Conservation (phyloP, 2,113 vertebrate species). For the Cynopterus brachyotis region DNA sequence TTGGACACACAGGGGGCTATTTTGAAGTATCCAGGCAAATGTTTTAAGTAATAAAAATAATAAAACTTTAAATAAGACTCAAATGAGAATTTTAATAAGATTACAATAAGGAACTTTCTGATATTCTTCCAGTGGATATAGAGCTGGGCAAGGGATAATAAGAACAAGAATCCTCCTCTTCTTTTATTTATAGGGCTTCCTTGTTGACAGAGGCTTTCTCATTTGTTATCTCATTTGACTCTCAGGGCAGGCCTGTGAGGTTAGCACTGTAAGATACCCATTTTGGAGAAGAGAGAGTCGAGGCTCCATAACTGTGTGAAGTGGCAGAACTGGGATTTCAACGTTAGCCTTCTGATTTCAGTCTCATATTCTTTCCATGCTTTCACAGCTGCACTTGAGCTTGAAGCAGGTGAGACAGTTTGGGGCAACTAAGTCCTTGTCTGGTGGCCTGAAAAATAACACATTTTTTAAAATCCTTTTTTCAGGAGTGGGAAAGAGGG, state of each 20-base stretch:
- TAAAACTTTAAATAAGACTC: background rate
- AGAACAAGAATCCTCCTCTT: background rate
- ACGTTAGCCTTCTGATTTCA: background rate
- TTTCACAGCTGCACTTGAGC: background rate
- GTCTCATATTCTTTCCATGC: background rate
- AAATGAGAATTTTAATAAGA: conserved; percentile 30
- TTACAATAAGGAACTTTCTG: background rate
- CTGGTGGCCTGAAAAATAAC: background rate
- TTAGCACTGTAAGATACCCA: background rate
- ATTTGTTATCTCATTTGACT: background rate
- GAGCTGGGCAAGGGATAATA: background rate
- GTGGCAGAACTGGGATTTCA: background rate
- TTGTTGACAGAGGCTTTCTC: background rate
- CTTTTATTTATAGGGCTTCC: background rate
- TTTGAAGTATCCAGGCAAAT: background rate
- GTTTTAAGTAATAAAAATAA: background rate
- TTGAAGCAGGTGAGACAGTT: background rate
- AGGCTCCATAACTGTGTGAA: background rate
- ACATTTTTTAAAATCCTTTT: background rate
- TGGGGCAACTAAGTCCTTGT: background rate
- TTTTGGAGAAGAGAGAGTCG: background rate
- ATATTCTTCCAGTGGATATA: background rate
- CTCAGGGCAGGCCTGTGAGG: background rate
- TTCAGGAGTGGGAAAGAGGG: background rate
- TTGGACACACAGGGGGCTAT: background rate